phyloP scores from a whole-genome alignment of 2,113 vertebrate species.

The Xenopus laevis region DNA sequence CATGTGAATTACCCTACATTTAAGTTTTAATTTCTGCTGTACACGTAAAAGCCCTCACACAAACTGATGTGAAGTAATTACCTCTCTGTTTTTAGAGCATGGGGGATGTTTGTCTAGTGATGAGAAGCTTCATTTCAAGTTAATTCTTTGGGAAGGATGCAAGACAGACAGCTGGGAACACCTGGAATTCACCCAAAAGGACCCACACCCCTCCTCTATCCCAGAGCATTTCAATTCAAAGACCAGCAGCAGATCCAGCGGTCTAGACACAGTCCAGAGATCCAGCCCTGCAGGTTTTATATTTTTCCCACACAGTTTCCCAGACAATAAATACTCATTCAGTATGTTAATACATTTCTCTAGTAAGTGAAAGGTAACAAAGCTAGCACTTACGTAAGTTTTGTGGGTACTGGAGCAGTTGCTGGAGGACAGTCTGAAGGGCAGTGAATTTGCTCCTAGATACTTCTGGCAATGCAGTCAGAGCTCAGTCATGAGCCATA shows the following conservation, averaged over 20 bases:
- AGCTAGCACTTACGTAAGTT: no score
- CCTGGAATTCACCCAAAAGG: slow-evolving; percentile 13
- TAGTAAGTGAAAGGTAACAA: no score
- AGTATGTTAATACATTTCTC: no score
- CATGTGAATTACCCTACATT: no score
- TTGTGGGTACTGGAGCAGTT: no score
- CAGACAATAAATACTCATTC: background rate
- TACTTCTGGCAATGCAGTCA: no score
- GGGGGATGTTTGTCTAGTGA: slow-evolving; percentile 27
- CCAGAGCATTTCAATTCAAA: slow-evolving; percentile 16
- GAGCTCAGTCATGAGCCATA: no score
- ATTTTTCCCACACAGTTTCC: background rate
- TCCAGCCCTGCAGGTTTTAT: background rate
- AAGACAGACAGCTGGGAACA: slow-evolving; percentile 17
- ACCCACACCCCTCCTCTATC: background rate
- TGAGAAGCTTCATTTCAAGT: slow-evolving; percentile 22
- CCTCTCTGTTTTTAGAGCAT: slow-evolving; percentile 16
- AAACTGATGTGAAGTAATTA: slow-evolving; percentile 24
- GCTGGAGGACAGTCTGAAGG: no score
- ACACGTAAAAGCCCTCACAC: no score
- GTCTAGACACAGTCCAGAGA: slow-evolving; percentile 24
- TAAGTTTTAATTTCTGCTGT: no score
- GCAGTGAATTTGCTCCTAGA: no score
- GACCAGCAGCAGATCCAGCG: slow-evolving; percentile 1
- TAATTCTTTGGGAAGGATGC: slow-evolving; percentile 20